phyloP scores from a whole-genome alignment of 1,140 invertebrate genomes.

The Muscidifurax raptorellus region DNA sequence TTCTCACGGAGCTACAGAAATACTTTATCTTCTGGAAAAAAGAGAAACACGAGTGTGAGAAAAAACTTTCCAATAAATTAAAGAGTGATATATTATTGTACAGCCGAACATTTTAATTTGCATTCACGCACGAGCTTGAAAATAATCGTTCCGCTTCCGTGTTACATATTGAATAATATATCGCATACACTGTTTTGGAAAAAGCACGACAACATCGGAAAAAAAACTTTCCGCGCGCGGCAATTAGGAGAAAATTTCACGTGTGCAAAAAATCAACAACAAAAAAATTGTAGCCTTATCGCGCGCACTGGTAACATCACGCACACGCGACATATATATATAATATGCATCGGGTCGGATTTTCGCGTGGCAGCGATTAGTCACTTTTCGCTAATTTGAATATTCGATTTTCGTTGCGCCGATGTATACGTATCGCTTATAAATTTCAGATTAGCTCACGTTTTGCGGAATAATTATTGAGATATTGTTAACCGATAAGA shows the following conservation, averaged over 20 bases:
- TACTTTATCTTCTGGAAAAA: no score
- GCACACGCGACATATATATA: no score
- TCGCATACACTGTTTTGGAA: neutral
- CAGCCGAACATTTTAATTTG: neutral
- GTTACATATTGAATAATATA: neutral
- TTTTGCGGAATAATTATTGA: neutral
- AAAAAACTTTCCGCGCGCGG: slow-evolving; percentile 9
- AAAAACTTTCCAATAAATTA: no score
- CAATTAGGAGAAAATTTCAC: slow-evolving; percentile 25
- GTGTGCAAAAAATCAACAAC: neutral
- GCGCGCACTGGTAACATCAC: no score
- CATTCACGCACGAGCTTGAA: neutral
- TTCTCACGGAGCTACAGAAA: no score
- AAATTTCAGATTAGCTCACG: neutral
- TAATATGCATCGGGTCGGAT: no score
- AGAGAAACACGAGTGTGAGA: no score
- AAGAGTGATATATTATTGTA: no score
- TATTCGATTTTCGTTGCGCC: neutral
- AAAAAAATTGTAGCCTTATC: neutral
- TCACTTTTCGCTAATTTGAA: neutral
- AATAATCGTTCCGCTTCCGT: slow-evolving; percentile 29
- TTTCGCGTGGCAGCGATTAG: neutral
- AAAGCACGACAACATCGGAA: neutral
- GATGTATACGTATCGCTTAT: neutral
- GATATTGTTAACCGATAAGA: neutral